Percentiles rank a stretch among this genome's conserved stretches.
These are phyloP conservation scores for Polyergus mexicanus DNA, from an alignment of 1,140 invertebrate genomes.

Conservation along the genomic window DNA sequence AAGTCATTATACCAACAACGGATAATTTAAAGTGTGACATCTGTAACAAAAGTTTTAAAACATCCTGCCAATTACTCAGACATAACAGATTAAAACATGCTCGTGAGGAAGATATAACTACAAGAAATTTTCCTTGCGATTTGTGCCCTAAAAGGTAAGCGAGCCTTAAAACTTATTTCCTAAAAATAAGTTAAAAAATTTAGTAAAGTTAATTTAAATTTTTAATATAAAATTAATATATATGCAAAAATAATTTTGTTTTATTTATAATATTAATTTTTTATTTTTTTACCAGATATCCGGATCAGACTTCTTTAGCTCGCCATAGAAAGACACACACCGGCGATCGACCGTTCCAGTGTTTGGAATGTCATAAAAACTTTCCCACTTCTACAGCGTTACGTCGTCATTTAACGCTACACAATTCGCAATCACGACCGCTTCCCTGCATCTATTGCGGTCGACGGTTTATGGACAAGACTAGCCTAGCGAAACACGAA, in stretches of 20 bases:
- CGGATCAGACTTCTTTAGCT: constrained; percentile 85
- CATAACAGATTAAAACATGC: constrained; percentile 85
- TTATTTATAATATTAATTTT: constrained; percentile 24
- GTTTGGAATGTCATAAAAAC: constrained; percentile 84
- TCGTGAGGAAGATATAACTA: constrained; percentile 85
- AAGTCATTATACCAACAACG: constrained; percentile 85
- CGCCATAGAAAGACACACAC: constrained; percentile 84
- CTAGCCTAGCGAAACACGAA: constrained; percentile 83
- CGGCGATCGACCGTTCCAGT: constrained; percentile 83
- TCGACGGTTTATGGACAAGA: constrained; percentile 83
- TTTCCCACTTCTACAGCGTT: constrained; percentile 83
- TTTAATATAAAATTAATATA: background rate
- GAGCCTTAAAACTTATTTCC: constrained; percentile 83
- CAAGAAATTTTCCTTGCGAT: constrained; percentile 85
- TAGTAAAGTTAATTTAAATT: background rate
- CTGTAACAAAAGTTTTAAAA: constrained; percentile 85
- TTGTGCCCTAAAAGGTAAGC: constrained; percentile 84
- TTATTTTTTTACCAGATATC: constrained; percentile 77
- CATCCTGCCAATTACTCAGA: constrained; percentile 83
- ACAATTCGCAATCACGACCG: constrained; percentile 84
- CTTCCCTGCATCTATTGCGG: constrained; percentile 85
- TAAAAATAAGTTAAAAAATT: constrained; percentile 76
- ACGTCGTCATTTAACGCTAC: constrained; percentile 82
- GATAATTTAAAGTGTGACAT: constrained; percentile 84
- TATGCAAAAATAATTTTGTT: too few species aligned